Base-by-base conservation (phyloP, 37 sponge, comb jelly and placozoan genomes). In the Axinella damicornis region DNA sequence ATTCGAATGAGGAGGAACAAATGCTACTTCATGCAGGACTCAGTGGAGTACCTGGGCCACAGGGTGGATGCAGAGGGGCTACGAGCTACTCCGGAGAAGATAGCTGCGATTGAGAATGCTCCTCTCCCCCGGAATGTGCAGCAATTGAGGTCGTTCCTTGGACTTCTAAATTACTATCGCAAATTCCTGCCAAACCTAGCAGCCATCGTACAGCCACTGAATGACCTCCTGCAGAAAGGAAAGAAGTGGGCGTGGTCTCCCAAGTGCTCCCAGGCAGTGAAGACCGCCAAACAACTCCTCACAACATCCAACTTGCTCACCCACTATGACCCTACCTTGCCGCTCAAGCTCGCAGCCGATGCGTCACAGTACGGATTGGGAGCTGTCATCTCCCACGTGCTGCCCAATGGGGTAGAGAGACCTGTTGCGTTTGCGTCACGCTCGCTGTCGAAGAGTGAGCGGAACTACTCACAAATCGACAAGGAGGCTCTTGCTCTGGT, bases 401-500 rank as follows among this genome's bases (percentile, higher is more conserved):
- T n/a, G 22, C 57, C 67, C 22, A 25, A 76, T 17, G 77, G 85
- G 27, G 54, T 20, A 39, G 85, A 76, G 21, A 85, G 53, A 85
- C 85, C 77, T 13, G 38, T 85, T 24, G 85, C 78, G 40, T 78
- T 86, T 31, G 59, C 58, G 4, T 78, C 79, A 40, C 59, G 87
- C 15, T 73, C 70, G 11, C 72, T 86, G 12, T 52, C 79, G 15
- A 57, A 68, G 32, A 37, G 56, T 35, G 87, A 86, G 37, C 64
- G 53, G n/a, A 19, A 53, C 1, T 86, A 86, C 54, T 69, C 79
- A 31, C 79, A 78, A 31, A 37, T 86, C 11, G 72, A 86, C 36
- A 86, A 78, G 46, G 87, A 78, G 30, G 87, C 87, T 0, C 33
- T 85, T 21, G 85, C 77, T 5, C 24, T 83, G 6, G 28, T 83